Base-by-base conservation (phyloP, 2,888 invertebrate species). In the Drosophila gaucha region DNA sequence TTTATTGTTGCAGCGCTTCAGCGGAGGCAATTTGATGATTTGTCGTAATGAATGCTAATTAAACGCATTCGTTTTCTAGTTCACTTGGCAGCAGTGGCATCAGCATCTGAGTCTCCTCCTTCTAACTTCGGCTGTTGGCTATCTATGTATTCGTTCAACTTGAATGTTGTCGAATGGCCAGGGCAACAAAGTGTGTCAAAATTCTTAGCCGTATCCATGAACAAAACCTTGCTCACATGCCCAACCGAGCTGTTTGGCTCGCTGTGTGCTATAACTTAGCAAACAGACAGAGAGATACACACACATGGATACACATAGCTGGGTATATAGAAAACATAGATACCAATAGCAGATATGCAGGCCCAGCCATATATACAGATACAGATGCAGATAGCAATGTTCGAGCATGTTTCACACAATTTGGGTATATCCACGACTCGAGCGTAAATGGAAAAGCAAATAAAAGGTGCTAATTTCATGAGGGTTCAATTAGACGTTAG, bases 381-480 rank as follows among this genome's bases (percentile, higher is more conserved):
- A 60, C 62, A 64, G 56, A 64, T 56, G 58, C 64, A 68, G 63
- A 78, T 62, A 60, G 59, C 73, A 16, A 20, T 44, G 30, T 46
- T 43, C 38, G 44, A 51, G 56, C 49, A 67, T 56, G 65, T 58
- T 78, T 73, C 73, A 67, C 80, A 72, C 85, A 80, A 70, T 68
- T 79, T 80, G 67, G 86, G 77, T 76, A 66, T 80, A 83, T 77
- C 80, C 84, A 83, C 77, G 74, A 63, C 44, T 44, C 49, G 46
- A 64, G 56, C 74, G 69, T 84, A 90, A 90, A 74, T 86, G 77
- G 74, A 86, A 90, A 76, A 55, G 71, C 76, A 88, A 90, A 86
- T 79, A 89, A 67, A 66, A 90, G 89, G 90, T 89, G 90, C 75
- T 89, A 90, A 90, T 85, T 90, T 90, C 90, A 89, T 89, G 90